phyloP scores from a whole-genome alignment of 2,888 invertebrate genomes.

The Stomorhina lunata region DNA sequence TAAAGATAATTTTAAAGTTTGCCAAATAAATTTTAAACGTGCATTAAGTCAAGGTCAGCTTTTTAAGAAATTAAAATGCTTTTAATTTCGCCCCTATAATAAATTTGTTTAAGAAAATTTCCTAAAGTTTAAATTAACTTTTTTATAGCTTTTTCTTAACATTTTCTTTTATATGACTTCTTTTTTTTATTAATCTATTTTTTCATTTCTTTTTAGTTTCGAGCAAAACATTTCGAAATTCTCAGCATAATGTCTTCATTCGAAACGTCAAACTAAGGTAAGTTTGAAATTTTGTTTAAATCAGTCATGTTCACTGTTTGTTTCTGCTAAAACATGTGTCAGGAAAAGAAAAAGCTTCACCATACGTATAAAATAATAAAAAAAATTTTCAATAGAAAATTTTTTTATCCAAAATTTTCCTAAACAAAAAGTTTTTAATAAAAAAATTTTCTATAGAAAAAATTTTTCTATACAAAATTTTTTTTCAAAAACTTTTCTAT shows the following conservation, averaged over 20 bases:
- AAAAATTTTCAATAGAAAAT: no score
- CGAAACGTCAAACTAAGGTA: conserved; percentile 29
- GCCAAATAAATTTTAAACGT: background rate
- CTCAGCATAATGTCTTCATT: conserved; percentile 20
- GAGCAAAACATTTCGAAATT: background rate
- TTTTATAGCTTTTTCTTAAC: background rate
- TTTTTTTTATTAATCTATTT: background rate
- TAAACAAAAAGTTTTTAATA: no score
- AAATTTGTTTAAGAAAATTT: background rate
- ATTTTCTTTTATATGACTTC: background rate
- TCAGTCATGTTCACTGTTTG: no score
- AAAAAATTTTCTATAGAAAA: no score
- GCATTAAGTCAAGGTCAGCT: conserved; percentile 32
- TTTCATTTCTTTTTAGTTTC: conserved; percentile 21
- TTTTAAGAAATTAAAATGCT: background rate
- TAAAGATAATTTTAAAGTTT: no score
- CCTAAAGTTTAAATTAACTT: background rate
- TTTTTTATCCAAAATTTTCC: no score
- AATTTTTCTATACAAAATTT: no score
- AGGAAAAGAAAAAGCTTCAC: no score
- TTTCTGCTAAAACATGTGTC: no score
- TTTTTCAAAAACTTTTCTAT: no score
- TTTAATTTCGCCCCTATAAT: background rate
- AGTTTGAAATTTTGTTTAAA: conserved; percentile 31
- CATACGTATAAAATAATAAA: no score